Evolutionary conservation across 64 coral and sea anemone species (phyloP).

Genomic region (Hydrozoanthus tunicans): DNA sequence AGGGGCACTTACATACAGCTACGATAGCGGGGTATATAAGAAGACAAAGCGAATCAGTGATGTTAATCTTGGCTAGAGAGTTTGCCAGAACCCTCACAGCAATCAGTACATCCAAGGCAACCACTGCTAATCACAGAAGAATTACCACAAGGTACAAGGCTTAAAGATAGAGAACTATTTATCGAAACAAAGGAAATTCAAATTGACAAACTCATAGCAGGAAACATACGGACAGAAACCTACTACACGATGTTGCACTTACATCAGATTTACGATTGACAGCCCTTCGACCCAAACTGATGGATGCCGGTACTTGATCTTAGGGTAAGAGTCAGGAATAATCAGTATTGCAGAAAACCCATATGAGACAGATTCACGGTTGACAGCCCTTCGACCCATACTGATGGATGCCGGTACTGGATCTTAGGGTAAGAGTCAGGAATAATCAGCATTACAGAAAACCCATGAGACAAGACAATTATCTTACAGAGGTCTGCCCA

Average conservation of each 20-base stretch:
- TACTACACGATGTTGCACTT: background rate
- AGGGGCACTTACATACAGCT: conserved; percentile 1
- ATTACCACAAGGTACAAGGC: background rate
- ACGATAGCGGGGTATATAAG: background rate
- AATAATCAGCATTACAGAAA: too few relatives aligned
- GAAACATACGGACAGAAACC: background rate
- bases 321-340: too few relatives aligned
- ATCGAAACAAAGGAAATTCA: background rate
- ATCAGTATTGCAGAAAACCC: too few relatives aligned
- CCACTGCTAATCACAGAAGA: conserved; percentile 29
- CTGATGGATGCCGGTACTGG: background rate
- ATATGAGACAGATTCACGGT: background rate
- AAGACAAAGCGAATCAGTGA: background rate
- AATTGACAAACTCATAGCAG: background rate
- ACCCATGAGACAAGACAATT: too few relatives aligned
- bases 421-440: background rate
- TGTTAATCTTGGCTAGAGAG: background rate
- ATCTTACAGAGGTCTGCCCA: too few relatives aligned
- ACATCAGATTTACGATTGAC: background rate
- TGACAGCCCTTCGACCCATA: background rate
- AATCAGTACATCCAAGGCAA: conserved; percentile 39
- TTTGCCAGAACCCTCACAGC: conserved; percentile 9
- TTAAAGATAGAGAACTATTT: background rate
- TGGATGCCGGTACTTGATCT: background rate
- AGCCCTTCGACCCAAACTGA: background rate